Evolutionary conservation across 2,888 invertebrate species (phyloP).

Genomic region (Epiblema foenella): DNA sequence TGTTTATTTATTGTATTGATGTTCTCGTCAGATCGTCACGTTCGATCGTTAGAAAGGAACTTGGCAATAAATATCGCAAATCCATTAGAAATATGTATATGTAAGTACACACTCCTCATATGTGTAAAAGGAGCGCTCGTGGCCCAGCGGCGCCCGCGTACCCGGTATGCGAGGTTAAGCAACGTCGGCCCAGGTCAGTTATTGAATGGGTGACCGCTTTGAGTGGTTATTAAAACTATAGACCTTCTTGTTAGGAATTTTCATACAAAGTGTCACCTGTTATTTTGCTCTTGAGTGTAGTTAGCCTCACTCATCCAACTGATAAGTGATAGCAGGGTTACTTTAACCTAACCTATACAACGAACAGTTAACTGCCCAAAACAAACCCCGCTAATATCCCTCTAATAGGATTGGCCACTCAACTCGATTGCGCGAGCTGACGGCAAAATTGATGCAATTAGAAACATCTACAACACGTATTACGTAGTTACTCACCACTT

Average conservation of each 20-base stretch:
- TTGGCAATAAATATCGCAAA: neutral
- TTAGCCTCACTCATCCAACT: neutral
- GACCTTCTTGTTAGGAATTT: no score
- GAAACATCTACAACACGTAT: neutral
- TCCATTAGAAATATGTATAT: neutral
- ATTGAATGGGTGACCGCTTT: no score
- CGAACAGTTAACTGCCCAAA: neutral
- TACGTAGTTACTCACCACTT: neutral
- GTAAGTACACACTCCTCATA: no score
- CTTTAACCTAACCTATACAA: neutral
- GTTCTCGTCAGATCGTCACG: constrained; percentile 9
- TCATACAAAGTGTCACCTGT: no score
- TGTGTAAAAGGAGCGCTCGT: no score
- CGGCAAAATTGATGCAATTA: constrained; percentile 34
- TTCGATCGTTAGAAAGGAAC: neutral
- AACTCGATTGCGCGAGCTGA: constrained; percentile 28
- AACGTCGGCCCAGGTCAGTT: no score
- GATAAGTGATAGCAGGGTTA: neutral
- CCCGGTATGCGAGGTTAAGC: no score
- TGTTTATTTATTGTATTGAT: constrained; percentile 12
- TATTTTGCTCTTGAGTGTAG: neutral
- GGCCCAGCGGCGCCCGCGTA: no score
- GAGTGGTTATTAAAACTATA: no score
- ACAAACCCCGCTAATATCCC: constrained; percentile 24
- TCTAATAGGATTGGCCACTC: constrained; percentile 33